Percentiles rank a stretch among this genome's conserved stretches.
phyloP scores from a whole-genome alignment of 2,113 vertebrate genomes.

The Neolamprologus toae region DNA sequence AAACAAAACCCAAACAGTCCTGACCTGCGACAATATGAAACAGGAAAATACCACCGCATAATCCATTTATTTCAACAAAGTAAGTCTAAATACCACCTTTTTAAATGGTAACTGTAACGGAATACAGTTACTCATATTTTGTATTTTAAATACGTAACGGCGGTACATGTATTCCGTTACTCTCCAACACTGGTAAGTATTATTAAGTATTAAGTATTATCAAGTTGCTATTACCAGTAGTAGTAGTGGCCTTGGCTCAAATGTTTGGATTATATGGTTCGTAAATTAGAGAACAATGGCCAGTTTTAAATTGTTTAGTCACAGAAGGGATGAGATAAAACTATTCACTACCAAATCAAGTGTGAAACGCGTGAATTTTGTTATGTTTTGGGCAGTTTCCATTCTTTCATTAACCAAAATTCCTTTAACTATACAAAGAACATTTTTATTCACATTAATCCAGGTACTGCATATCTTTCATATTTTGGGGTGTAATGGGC shows the following conservation, averaged over 20 bases:
- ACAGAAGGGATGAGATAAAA: neutral
- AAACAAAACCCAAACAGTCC: neutral
- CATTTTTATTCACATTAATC: neutral
- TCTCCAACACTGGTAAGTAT: neutral
- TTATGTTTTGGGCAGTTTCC: neutral
- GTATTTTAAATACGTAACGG: neutral
- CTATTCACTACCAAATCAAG: neutral
- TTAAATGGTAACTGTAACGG: neutral
- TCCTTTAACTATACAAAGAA: neutral
- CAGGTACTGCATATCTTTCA: neutral
- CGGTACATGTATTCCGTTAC: neutral
- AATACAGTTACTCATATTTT: neutral
- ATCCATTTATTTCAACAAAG: neutral
- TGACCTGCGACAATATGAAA: neutral
- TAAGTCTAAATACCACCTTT: neutral
- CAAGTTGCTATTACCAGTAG: neutral
- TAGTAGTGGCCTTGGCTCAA: neutral
- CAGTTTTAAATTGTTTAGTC: neutral
- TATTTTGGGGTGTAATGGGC: neutral
- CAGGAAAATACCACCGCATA: neutral
- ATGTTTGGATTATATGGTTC: neutral
- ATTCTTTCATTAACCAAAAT: neutral
- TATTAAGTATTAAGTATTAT: neutral
- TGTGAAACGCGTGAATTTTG: neutral
- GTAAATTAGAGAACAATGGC: neutral